Percentiles rank a stretch among this genome's conserved stretches.
phyloP scores from a whole-genome alignment of 2,797 vertebrate genomes.

The Gorsachius magnificus region DNA sequence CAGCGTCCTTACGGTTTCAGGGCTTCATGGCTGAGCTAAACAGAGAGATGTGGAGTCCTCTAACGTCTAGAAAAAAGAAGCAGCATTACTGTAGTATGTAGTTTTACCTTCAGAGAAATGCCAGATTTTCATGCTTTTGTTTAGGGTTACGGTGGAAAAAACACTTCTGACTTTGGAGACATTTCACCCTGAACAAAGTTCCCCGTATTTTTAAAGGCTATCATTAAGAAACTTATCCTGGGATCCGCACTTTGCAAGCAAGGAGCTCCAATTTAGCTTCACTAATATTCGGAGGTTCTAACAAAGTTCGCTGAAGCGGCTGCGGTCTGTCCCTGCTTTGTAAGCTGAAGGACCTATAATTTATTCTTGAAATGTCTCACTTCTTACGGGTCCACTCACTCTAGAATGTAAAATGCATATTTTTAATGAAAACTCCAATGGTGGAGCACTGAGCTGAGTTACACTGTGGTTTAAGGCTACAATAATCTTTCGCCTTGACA shows the following conservation, averaged over 20 bases:
- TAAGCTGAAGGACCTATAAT: neutral
- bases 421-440: neutral
- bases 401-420: neutral
- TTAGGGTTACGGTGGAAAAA: neutral
- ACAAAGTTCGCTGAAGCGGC: neutral
- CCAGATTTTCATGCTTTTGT: neutral
- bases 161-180: neutral
- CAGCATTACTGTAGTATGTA: neutral
- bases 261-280: neutral
- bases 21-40: neutral
- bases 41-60: neutral
- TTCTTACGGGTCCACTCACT: neutral
- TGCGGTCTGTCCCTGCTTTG: neutral
- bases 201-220: neutral
- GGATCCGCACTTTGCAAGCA: neutral
- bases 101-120: neutral
- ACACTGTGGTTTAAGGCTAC: neutral
- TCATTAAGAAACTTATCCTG: neutral
- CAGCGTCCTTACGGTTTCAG: neutral
- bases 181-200: neutral
- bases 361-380: neutral
- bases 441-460: neutral
- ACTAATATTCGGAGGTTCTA: neutral
- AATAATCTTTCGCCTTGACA: neutral
- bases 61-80: neutral